Evolutionary conservation across 2,888 invertebrate species (phyloP), one percentile per base, ranked within the genome.

Genomic region (Monoplex corrugatus): DNA sequence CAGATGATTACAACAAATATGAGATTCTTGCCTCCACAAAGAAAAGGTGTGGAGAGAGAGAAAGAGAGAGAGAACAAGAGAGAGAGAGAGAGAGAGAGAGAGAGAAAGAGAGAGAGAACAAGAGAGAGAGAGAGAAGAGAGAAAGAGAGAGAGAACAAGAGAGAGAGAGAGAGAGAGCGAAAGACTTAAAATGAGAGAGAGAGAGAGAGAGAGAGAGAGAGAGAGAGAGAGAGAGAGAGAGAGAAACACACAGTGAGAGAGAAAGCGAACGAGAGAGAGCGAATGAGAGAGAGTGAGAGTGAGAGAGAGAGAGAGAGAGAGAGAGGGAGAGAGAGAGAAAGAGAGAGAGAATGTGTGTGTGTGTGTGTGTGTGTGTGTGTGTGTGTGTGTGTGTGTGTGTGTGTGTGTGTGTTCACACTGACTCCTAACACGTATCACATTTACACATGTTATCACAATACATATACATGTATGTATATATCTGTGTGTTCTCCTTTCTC

Each of bases 61-160:
- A 40, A 1, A 40, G 38, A 40, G 8, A 38, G 40, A 78, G 8
- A 19, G 38, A 40, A 50, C 92, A 92, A 90, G 84, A 35, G 38
- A 78, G 28, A n/a, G 40, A 50, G 28, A 32, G 1, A n/a, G n/a
- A 68, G 1, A 68, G n/a, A 68, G 0, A 23, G 23, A 63, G 13
- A 63, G 23, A 1, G 1, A 68, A 32, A 68, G 3, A 38, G 75
- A 35, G 0, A 5, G 8, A 35, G 50, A 50, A 50, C 10, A 50
- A 50, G 50, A 50, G 19, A 19, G 19, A 50, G 50, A 50, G 19
- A 19, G 19, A 50, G 50, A 50, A 50, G 50, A 50, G 50, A 50
- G 19, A 19, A 50, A 50, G 50, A 50, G 19, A 28, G 19, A 50
- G 72, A 72, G 72, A n/a, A 32, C 6, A 19, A 32, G 35, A 72